Evolutionary conservation across 2,888 invertebrate species (phyloP).

Genomic region (Lithodes maja): DNA sequence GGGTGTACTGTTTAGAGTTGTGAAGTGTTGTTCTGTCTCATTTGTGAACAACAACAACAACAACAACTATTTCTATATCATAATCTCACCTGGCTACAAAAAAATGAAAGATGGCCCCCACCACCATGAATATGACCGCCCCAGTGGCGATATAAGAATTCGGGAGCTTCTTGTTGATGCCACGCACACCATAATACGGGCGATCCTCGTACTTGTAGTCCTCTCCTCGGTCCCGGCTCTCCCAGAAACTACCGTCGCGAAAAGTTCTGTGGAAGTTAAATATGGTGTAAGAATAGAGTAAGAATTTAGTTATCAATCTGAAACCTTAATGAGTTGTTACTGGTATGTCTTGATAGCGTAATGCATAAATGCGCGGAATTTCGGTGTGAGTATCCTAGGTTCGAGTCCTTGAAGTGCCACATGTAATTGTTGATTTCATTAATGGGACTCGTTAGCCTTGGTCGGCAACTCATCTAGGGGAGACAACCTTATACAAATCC

Average conservation of each 20-base stretch:
- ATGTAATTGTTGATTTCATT: no score
- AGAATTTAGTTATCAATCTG: no score
- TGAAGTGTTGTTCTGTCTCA: no score
- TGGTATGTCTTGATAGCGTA: neutral
- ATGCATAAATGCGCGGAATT: neutral
- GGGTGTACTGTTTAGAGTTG: no score
- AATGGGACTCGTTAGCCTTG: no score
- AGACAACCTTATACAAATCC: no score
- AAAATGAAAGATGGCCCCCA: constrained; percentile 80
- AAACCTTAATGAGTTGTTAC: no score
- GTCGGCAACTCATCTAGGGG: no score
- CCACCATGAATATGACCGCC: constrained; percentile 78
- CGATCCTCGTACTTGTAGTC: constrained; percentile 74
- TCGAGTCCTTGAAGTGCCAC: no score
- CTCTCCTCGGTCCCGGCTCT: constrained; percentile 74
- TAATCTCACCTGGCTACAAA: constrained; percentile 79
- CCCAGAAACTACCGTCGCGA: constrained; percentile 75
- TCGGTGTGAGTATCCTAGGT: neutral
- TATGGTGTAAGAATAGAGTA: no score
- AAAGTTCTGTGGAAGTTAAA: constrained; percentile 20
- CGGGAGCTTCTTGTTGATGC: constrained; percentile 79
- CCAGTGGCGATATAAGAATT: constrained; percentile 80
- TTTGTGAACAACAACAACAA: no score
- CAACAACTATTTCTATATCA: no score
- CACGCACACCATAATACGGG: constrained; percentile 81